Evolutionary conservation across 2,888 invertebrate genomes (phyloP).

Genomic region (Itoplectis maculator): DNA sequence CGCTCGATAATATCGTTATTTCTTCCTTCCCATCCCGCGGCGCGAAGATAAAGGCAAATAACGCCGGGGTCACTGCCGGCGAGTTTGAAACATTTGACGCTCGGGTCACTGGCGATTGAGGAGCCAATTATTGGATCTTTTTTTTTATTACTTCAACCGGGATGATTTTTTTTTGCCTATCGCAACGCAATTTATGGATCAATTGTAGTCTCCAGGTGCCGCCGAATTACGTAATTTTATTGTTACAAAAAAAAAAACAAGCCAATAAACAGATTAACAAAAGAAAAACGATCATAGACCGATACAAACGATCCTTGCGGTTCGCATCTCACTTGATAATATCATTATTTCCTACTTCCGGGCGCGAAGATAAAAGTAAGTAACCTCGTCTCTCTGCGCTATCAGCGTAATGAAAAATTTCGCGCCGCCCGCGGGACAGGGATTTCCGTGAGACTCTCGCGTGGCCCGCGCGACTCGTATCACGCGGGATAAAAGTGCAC

Average conservation of each 20-base stretch:
- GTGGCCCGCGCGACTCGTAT: neutral
- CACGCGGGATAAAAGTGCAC: slow-evolving; percentile 13
- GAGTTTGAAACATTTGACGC: too few relatives aligned
- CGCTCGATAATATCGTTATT: slow-evolving; percentile 6
- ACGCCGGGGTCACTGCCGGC: too few relatives aligned
- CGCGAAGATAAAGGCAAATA: neutral
- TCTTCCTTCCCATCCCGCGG: neutral
- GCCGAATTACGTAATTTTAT: too few relatives aligned
- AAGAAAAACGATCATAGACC: neutral
- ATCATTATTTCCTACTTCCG: slow-evolving; percentile 14
- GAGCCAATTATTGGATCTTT: too few relatives aligned
- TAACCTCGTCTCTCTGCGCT: slow-evolving; percentile 10
- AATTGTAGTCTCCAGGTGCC: too few relatives aligned
- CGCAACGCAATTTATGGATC: too few relatives aligned
- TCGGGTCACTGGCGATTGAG: too few relatives aligned
- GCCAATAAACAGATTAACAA: too few relatives aligned
- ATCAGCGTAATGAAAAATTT: slow-evolving; percentile 34
- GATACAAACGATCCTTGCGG: slow-evolving; percentile 3
- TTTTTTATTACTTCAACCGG: too few relatives aligned
- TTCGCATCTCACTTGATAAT: slow-evolving; percentile 5
- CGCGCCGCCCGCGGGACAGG: neutral
- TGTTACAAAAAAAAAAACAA: too few relatives aligned
- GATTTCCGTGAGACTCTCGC: neutral
- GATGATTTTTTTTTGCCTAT: too few relatives aligned
- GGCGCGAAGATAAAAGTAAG: slow-evolving; percentile 20